phyloP scores from a whole-genome alignment of 2,113 vertebrate species.

The Alaudala cheleensis region DNA sequence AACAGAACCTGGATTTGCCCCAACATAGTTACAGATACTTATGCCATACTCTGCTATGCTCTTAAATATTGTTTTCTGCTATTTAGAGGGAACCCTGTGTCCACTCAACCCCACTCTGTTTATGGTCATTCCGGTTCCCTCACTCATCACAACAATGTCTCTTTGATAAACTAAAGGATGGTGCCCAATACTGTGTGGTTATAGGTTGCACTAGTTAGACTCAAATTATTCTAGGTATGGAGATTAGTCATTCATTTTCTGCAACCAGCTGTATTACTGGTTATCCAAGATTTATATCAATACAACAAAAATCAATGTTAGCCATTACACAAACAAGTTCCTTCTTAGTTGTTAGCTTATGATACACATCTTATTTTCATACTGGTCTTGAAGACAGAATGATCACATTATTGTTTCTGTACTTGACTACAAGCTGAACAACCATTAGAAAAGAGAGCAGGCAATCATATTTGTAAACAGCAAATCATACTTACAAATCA shows the following conservation, averaged over 20 bases:
- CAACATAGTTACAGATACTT: rapidly evolving
- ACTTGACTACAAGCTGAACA: not conserved
- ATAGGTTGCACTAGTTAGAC: not conserved
- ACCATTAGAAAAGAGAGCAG: not conserved
- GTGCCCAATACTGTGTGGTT: not conserved
- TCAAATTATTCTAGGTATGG: not conserved
- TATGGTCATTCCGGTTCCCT: not conserved
- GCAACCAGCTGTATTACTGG: not conserved
- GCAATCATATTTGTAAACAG: not conserved
- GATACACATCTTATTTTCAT: not conserved
- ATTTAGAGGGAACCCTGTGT: not conserved
- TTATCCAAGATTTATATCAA: not conserved
- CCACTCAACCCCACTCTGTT: rapidly evolving
- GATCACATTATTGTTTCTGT: not conserved
- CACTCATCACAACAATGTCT: not conserved
- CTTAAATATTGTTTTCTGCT: not conserved
- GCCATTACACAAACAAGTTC: not conserved
- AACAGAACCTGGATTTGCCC: not conserved
- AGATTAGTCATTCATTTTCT: not conserved
- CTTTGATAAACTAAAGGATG: not conserved
- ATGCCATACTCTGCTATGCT: not conserved
- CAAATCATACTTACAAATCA: not conserved
- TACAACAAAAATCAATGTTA: not conserved
- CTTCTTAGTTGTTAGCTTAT: not conserved
- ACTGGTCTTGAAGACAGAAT: not conserved